Percentiles rank a stretch among this genome's conserved stretches.
These are phyloP conservation scores for Sparus aurata DNA, from an alignment of 2,797 vertebrate genomes.

Conservation along the genomic window DNA sequence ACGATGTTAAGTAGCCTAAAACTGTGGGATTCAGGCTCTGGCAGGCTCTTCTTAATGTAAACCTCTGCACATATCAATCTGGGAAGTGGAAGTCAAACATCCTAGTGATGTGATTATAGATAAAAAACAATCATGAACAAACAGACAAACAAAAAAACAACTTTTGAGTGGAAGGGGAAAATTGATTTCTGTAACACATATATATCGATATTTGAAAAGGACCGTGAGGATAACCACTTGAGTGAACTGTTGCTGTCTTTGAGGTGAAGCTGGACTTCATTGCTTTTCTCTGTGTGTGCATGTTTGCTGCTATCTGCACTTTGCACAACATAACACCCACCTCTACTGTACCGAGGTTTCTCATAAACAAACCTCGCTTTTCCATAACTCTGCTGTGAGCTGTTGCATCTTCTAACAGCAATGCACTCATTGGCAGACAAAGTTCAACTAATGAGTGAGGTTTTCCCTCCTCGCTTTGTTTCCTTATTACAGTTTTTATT, in stretches of 20 bases:
- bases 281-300: background rate
- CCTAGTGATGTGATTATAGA: background rate
- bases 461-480: background rate
- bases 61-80: no score
- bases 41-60: no score
- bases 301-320: slow-evolving; percentile 45
- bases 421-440: background rate
- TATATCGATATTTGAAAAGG: background rate
- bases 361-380: slow-evolving; percentile 42
- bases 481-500: no score
- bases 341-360: slow-evolving; percentile 29
- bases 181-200: background rate
- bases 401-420: slow-evolving; percentile 31
- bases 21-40: no score
- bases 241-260: background rate
- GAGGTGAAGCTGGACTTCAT: slow-evolving; percentile 26
- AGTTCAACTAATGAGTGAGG: background rate
- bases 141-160: background rate
- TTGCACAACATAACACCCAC: slow-evolving; percentile 63
- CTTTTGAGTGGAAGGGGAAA: background rate
- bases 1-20: no score
- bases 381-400: slow-evolving; percentile 2
- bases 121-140: background rate
- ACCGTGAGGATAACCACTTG: no score
- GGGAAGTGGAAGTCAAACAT: background rate